Evolutionary conservation across 1,140 invertebrate genomes (phyloP), one percentile per base, ranked within the genome.

Genomic region (Zaprionus tsacasi): DNA sequence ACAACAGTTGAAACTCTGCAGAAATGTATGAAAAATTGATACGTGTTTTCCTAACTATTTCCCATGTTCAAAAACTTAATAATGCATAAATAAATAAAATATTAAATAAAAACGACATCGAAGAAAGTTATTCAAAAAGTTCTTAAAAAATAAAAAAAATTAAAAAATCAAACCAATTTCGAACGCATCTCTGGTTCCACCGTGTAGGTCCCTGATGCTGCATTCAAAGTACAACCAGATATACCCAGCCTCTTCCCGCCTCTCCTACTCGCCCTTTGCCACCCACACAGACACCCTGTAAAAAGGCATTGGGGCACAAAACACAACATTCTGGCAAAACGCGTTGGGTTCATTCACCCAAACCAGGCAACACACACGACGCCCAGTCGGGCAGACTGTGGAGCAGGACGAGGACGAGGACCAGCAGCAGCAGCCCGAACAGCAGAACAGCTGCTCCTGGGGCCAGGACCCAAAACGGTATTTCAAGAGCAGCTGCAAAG

Each of bases 341-440:
- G 35, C 60, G 40, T 70, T 61, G 79, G 65, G 82, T 86, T 86
- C 82, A 79, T 86, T 86, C 82, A 86, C 83, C 82, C 83, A 86
- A 86, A 85, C 82, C 73, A 56, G 65, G 40, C 40, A n/a, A 43
- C n/a, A 43, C 40, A 8, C 33, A 6, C 33, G 10, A 35, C 33
- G 38, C 38, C 12, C 38, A 66, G 58, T 35, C 55, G 55, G 10
- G 15, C 50, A 13, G n/a, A 10, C 48, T 27, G 27, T 43, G 13
- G 56, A 21, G 10, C 17, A 56, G 52, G 40, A 15, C n/a, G 40
- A 15, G 40, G 40, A 45, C 6, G 7, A 40, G 38, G 48, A 40
- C 40, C 56, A 21, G 21, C 6, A 56, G 38, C 25, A 30, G 27
- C 0, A 40, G 12, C 21, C 36, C 56, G 50, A 74, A 61, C 56